Percentiles rank a stretch among this genome's conserved stretches.
Evolutionary conservation across 2,113 vertebrate genomes (phyloP).

Genomic region (Pelecanoides urinatrix): DNA sequence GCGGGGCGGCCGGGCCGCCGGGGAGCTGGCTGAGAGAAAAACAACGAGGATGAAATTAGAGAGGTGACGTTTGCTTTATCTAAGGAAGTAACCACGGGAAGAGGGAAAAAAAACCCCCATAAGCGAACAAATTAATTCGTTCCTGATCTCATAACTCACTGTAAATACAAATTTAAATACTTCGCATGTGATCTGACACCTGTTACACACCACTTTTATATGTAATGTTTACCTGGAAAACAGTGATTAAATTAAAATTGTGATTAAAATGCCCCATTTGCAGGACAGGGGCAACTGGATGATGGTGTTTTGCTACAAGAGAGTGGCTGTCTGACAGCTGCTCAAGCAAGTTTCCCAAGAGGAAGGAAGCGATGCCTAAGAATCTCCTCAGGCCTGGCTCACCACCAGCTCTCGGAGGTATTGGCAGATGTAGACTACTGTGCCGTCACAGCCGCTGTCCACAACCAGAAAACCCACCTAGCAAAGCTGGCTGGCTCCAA

Average conservation of each 20-base stretch:
- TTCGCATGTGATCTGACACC: neutral
- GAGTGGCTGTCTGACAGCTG: accelerated
- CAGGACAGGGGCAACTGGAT: too few species aligned
- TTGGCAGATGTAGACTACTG: accelerated
- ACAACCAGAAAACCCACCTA: neutral
- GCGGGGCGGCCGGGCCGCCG: neutral
- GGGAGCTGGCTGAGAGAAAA: neutral
- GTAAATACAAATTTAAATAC: neutral
- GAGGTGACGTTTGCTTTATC: neutral
- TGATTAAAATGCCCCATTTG: neutral
- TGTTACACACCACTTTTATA: neutral
- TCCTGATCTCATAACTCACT: neutral
- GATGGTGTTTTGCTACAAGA: accelerated
- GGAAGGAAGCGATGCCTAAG: neutral
- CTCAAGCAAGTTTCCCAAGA: neutral
- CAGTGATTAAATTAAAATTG: too few species aligned
- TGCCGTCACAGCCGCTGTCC: accelerated
- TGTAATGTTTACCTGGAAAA: neutral
- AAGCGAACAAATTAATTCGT: neutral
- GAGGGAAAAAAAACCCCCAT: too few species aligned
- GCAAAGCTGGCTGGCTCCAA: neutral
- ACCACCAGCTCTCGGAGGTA: neutral
- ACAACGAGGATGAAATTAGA: accelerated
- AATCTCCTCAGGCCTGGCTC: neutral
- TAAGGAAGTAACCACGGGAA: too few species aligned